A percentile compares a stretch with the other conserved stretches of the same genome.
Evolutionary conservation across 2,888 invertebrate genomes (phyloP).

Genomic region (Ypsolopha scabrella): DNA sequence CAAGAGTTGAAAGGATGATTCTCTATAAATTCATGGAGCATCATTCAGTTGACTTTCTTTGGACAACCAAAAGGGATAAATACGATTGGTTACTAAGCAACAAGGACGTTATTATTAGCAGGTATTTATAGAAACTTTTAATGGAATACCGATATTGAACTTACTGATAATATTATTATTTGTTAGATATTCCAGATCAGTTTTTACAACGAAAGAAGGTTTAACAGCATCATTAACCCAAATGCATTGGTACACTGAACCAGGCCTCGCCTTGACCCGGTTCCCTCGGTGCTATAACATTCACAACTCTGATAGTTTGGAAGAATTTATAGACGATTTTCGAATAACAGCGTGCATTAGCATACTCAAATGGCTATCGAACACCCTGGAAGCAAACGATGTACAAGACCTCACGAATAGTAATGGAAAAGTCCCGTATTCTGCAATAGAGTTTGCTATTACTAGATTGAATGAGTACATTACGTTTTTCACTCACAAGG

Average conservation of each 20-base stretch:
- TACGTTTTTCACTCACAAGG: constrained; percentile 78
- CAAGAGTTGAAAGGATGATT: constrained; percentile 77
- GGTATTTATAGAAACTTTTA: constrained; percentile 22
- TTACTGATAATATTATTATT: constrained; percentile 60
- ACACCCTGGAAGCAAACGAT: constrained; percentile 63
- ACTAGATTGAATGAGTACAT: constrained; percentile 83
- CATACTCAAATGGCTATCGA: constrained; percentile 82
- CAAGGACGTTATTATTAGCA: constrained; percentile 64
- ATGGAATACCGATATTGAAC: too few species aligned
- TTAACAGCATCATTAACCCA: constrained; percentile 82
- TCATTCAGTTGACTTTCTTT: constrained; percentile 87
- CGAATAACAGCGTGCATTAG: constrained; percentile 90
- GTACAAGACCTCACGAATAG: constrained; percentile 52
- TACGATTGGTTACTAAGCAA: constrained; percentile 76
- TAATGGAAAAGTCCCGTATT: constrained; percentile 79
- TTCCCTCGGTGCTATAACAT: constrained; percentile 92
- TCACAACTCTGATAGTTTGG: constrained; percentile 83
- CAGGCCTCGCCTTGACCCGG: constrained; percentile 81
- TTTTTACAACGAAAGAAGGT: constrained; percentile 94
- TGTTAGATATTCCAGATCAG: constrained; percentile 84
- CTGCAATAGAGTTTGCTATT: constrained; percentile 85
- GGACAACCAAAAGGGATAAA: constrained; percentile 89
- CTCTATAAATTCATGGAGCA: constrained; percentile 83
- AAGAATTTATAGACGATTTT: constrained; percentile 89
- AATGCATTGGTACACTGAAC: constrained; percentile 88